phyloP scores from a whole-genome alignment of 2,113 vertebrate genomes.

The Urocynchramus pylzowi region DNA sequence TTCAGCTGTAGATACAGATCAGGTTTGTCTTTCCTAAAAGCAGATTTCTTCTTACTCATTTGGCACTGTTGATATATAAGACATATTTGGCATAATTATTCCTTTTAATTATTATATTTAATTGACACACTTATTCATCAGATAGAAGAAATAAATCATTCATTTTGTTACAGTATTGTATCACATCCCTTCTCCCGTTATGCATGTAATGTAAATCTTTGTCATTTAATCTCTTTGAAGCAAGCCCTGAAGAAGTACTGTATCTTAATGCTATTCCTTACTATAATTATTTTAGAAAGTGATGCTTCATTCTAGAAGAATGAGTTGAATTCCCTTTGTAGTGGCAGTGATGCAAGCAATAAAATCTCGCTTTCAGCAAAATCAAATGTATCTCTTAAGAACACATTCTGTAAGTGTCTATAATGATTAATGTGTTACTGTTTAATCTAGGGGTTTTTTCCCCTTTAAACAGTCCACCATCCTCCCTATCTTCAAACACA shows the following conservation, averaged over 20 bases:
- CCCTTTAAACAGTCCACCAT: not conserved
- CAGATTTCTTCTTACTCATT: not conserved
- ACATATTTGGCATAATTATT: not conserved
- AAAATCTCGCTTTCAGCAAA: not conserved
- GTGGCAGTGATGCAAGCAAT: not conserved
- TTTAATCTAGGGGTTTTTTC: not conserved
- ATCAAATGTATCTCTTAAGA: constrained; percentile 10
- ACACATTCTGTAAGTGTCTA: not conserved
- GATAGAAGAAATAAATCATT: not conserved
- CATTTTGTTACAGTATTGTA: not conserved
- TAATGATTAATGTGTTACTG: not conserved
- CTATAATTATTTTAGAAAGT: not conserved
- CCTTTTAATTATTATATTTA: not conserved
- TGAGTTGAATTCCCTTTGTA: not conserved
- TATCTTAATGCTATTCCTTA: not conserved
- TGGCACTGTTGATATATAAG: not conserved
- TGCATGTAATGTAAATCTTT: not conserved
- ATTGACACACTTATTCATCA: not conserved
- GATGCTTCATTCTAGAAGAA: not conserved
- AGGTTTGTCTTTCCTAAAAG: not conserved
- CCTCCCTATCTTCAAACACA: not conserved
- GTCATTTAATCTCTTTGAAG: not conserved
- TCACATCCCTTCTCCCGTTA: not conserved
- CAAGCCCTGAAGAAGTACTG: not conserved
- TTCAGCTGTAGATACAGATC: not conserved